Conservation (phyloP, 2,888 invertebrate species). For the Torymus auratus region DNA sequence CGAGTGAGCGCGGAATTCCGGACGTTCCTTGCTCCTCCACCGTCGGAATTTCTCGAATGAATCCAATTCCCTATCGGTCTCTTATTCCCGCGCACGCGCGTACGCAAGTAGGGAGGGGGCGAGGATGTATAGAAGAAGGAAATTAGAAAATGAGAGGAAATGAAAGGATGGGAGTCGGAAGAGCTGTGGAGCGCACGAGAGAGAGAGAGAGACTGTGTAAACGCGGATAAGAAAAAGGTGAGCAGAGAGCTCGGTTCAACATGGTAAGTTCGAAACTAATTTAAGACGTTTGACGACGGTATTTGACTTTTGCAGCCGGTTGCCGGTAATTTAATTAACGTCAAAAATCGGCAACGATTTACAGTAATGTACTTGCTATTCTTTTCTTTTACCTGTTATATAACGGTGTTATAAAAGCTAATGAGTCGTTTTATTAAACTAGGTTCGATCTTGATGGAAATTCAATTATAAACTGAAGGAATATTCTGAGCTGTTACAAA, state of each 20-base stretch:
- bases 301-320: neutral
- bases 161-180: neutral
- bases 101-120: neutral
- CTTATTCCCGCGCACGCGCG: conserved; percentile 21
- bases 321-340: too few species aligned
- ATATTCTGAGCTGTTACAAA: too few species aligned
- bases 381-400: too few species aligned
- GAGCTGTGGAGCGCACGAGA: neutral
- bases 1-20: conserved; percentile 24
- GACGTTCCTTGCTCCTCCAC: conserved; percentile 32
- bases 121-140: neutral
- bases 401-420: too few species aligned
- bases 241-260: neutral
- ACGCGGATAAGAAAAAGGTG: neutral
- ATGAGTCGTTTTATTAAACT: too few species aligned
- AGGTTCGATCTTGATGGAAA: too few species aligned
- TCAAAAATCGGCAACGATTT: too few species aligned
- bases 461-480: too few species aligned
- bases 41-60: conserved; percentile 55
- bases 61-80: conserved; percentile 54
- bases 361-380: too few species aligned
- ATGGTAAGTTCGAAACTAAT: neutral
- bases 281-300: neutral
- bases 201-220: neutral
- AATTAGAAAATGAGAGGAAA: conserved; percentile 20